phyloP scores from a whole-genome alignment of 1,140 invertebrate species.

The Bicyclus anynana region DNA sequence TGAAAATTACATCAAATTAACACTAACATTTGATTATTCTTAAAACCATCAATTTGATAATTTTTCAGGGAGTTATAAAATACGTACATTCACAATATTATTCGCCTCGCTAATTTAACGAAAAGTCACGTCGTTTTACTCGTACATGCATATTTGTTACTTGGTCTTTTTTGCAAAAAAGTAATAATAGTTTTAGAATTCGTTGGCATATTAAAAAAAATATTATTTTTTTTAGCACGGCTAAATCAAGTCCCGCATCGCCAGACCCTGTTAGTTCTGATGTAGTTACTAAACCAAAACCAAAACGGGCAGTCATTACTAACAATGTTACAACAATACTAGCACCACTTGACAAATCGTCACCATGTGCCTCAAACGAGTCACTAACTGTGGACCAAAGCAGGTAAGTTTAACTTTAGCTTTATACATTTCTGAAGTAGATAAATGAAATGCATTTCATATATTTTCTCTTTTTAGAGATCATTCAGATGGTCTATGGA shows the following conservation, averaged over 20 bases:
- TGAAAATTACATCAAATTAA: not conserved
- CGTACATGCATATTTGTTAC: too few species aligned
- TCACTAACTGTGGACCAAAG: constrained; percentile 86
- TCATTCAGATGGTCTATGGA: constrained; percentile 91
- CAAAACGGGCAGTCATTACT: constrained; percentile 43
- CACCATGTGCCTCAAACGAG: constrained; percentile 88
- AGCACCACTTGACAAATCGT: constrained; percentile 72
- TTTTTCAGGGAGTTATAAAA: too few species aligned
- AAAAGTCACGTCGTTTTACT: too few species aligned
- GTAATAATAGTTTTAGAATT: not conserved
- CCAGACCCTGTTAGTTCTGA: constrained; percentile 58
- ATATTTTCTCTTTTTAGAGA: constrained; percentile 75
- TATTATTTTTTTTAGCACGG: constrained; percentile 51
- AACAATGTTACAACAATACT: constrained; percentile 54
- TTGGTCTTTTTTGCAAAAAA: too few species aligned
- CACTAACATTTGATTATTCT: not conserved
- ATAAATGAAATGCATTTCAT: not conserved
- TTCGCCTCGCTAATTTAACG: too few species aligned
- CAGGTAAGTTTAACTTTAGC: constrained; percentile 45
- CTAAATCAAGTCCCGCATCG: constrained; percentile 77
- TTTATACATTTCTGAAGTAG: not conserved
- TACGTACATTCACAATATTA: too few species aligned
- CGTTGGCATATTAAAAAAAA: not conserved
- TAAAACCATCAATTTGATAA: not conserved
- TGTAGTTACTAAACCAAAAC: constrained; percentile 45